phyloP scores from a whole-genome alignment of 2,113 vertebrate genomes.

The Gavia stellata region DNA sequence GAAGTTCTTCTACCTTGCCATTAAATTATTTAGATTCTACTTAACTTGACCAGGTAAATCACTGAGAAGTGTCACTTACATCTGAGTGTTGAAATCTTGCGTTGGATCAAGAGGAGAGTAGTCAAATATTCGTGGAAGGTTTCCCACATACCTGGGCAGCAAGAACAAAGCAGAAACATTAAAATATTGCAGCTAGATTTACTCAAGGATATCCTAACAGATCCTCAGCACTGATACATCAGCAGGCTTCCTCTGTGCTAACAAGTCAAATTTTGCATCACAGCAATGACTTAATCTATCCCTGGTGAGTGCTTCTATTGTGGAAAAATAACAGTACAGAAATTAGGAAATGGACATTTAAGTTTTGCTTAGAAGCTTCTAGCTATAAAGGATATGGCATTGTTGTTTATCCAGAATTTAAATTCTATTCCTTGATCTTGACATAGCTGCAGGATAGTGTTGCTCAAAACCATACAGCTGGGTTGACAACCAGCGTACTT shows the following conservation, averaged over 20 bases:
- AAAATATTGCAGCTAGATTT: neutral
- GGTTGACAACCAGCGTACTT: neutral
- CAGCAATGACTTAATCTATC: neutral
- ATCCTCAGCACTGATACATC: neutral
- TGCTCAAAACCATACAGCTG: neutral
- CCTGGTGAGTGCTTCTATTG: neutral
- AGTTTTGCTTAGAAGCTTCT: neutral
- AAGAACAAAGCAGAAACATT: slow-evolving; percentile 25
- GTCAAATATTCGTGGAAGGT: slow-evolving; percentile 96
- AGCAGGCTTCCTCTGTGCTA: neutral
- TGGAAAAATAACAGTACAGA: neutral
- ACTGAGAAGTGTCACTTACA: slow-evolving; percentile 78
- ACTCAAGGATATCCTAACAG: neutral
- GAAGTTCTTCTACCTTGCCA: neutral
- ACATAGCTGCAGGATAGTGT: neutral
- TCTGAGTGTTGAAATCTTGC: slow-evolving; percentile 96
- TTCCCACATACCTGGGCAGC: slow-evolving; percentile 89
- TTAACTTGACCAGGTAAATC: neutral
- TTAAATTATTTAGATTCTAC: neutral
- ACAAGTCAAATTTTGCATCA: neutral
- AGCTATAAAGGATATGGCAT: neutral
- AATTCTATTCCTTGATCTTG: neutral
- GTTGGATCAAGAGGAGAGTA: slow-evolving; percentile 96
- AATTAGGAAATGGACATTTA: neutral
- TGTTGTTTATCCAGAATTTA: neutral